Evolutionary conservation across 2,888 invertebrate genomes (phyloP).

Genomic region (Antheraea assamensis): DNA sequence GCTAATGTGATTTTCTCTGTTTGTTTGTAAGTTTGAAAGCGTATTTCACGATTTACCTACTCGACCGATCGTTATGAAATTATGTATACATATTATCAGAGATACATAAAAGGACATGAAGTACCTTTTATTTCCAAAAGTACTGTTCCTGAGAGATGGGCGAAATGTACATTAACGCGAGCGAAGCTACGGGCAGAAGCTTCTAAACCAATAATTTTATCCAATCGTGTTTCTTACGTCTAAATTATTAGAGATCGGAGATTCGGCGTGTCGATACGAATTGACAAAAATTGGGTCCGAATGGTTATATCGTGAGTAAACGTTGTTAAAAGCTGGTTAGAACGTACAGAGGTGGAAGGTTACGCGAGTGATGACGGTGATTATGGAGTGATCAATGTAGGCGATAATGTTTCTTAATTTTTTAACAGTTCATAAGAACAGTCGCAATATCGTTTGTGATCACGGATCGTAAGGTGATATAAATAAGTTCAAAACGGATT

Average conservation of each 20-base stretch:
- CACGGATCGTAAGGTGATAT: not conserved
- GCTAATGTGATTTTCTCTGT: too few relatives aligned
- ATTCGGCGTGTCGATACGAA: constrained; percentile 19
- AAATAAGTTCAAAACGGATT: not conserved
- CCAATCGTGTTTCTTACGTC: constrained; percentile 61
- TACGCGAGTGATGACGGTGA: constrained; percentile 10
- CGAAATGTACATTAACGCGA: too few relatives aligned
- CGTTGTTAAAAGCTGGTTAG: constrained; percentile 14
- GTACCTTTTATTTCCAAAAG: too few relatives aligned
- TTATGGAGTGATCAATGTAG: constrained; percentile 8
- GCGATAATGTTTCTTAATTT: constrained; percentile 8
- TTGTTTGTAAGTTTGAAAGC: too few relatives aligned
- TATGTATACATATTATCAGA: too few relatives aligned
- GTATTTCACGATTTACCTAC: too few relatives aligned
- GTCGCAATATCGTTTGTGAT: constrained; percentile 1
- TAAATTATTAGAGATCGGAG: constrained; percentile 58
- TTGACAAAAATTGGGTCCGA: constrained; percentile 19
- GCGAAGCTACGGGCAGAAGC: too few relatives aligned
- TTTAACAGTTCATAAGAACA: constrained; percentile 13
- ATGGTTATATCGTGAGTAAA: constrained; percentile 22
- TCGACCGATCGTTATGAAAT: too few relatives aligned
- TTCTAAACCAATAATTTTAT: constrained; percentile 44
- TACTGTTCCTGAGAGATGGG: too few relatives aligned
- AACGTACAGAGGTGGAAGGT: constrained; percentile 16
- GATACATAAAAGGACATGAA: too few relatives aligned